These are phyloP conservation scores for Nineta flava DNA, from an alignment of 2,888 invertebrate genomes.

Conservation along the genomic window DNA sequence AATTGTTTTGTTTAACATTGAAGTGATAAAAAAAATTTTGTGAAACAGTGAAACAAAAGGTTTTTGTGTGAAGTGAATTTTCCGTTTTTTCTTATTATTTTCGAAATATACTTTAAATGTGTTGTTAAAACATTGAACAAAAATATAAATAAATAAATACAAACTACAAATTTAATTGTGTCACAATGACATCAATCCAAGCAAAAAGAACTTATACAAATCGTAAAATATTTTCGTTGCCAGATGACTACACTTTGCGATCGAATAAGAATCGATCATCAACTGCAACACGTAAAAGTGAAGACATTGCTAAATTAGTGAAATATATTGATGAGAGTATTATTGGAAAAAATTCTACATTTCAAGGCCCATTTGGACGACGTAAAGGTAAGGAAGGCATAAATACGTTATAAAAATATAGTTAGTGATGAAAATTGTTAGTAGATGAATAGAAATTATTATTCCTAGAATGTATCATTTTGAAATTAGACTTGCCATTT, in stretches of 20 bases:
- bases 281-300: slow-evolving; percentile 36
- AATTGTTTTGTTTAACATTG: too few species aligned
- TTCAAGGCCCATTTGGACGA: slow-evolving; percentile 68
- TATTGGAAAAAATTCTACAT: slow-evolving; percentile 64
- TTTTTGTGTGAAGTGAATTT: too few species aligned
- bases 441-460: too few species aligned
- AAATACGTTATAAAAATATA: too few species aligned
- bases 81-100: too few species aligned
- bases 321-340: slow-evolving; percentile 68
- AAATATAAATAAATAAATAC: too few species aligned
- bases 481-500: neutral
- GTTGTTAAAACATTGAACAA: too few species aligned
- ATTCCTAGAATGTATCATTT: neutral
- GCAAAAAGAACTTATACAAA: slow-evolving; percentile 15
- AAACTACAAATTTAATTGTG: neutral
- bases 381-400: slow-evolving; percentile 53
- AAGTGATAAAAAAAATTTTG: too few species aligned
- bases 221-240: slow-evolving; percentile 25
- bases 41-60: too few species aligned
- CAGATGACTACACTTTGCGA: slow-evolving; percentile 27
- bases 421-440: too few species aligned
- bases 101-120: too few species aligned
- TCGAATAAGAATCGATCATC: slow-evolving; percentile 24
- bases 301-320: slow-evolving; percentile 53
- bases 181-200: slow-evolving; percentile 2